Evolutionary conservation across 2,888 invertebrate genomes (phyloP).

Genomic region (Adelognathus sp.): DNA sequence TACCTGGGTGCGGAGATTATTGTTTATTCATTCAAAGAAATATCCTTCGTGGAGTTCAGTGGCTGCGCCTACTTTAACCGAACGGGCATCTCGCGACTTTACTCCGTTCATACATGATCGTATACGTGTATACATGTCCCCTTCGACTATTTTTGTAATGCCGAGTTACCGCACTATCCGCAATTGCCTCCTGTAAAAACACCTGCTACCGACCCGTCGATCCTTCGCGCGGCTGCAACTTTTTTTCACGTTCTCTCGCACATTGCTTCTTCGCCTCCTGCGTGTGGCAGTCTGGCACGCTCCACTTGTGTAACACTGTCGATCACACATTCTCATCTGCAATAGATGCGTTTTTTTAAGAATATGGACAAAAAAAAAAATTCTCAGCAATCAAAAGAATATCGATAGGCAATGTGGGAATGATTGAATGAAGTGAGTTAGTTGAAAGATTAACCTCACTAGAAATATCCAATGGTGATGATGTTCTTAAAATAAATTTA

Average conservation of each 20-base stretch:
- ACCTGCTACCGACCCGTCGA: background rate
- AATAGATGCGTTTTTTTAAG: background rate
- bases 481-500: too few relatives aligned
- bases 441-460: too few relatives aligned
- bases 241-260: background rate
- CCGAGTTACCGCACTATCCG: background rate
- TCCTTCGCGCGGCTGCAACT: background rate
- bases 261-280: background rate
- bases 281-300: background rate
- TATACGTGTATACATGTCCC: slow-evolving; percentile 71
- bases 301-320: background rate
- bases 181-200: background rate
- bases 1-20: slow-evolving; percentile 69
- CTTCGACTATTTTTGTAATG: slow-evolving; percentile 57
- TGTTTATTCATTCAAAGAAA: slow-evolving; percentile 77
- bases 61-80: slow-evolving; percentile 77
- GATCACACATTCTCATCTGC: background rate
- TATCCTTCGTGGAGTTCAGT: slow-evolving; percentile 78
- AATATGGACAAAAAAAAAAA: too few relatives aligned
- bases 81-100: slow-evolving; percentile 64
- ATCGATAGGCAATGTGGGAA: too few relatives aligned
- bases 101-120: too few relatives aligned
- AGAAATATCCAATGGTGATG: too few relatives aligned
- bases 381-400: too few relatives aligned
- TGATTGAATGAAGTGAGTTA: too few relatives aligned